These are phyloP conservation scores for Callopanchax toddi DNA, from an alignment of 2,113 vertebrate species.

Conservation along the genomic window DNA sequence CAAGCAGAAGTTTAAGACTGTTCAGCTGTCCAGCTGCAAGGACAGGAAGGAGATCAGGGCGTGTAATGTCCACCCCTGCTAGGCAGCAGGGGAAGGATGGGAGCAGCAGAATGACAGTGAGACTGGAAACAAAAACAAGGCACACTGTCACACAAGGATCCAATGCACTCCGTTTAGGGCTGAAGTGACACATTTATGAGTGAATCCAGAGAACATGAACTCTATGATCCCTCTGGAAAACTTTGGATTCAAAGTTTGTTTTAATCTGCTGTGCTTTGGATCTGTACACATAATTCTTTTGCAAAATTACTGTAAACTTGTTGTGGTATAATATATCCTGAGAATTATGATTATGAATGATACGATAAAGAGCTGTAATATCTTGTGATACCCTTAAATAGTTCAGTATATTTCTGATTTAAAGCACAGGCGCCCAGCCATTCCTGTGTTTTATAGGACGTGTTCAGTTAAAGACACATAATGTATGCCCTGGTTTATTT, in stretches of 20 bases:
- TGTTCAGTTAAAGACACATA: slow-evolving; percentile 61
- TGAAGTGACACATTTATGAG: slow-evolving; percentile 76
- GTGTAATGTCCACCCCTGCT: slow-evolving; percentile 96
- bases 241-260: slow-evolving; percentile 50
- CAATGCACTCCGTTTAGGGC: slow-evolving; percentile 76
- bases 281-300: slow-evolving; percentile 67
- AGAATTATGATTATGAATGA: slow-evolving; percentile 65
- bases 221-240: slow-evolving; percentile 27
- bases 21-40: slow-evolving; percentile 94
- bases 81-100: slow-evolving; percentile 63
- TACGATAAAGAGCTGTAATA: slow-evolving; percentile 72
- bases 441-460: slow-evolving; percentile 83
- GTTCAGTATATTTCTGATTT: slow-evolving; percentile 74
- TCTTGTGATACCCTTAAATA: slow-evolving; percentile 72
- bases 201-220: slow-evolving; percentile 65
- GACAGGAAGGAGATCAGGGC: slow-evolving; percentile 98
- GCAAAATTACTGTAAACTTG: slow-evolving; percentile 83
- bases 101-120: slow-evolving; percentile 3
- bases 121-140: slow-evolving; percentile 24
- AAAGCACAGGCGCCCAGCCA: slow-evolving; percentile 84
- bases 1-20: slow-evolving; percentile 93
- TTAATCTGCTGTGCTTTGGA: slow-evolving; percentile 70
- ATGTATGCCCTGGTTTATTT: slow-evolving; percentile 41
- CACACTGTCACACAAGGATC: slow-evolving; percentile 63
- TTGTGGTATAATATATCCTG: slow-evolving; percentile 79